Percentiles rank a stretch among this genome's conserved stretches.
These are phyloP conservation scores for Blera fallax DNA, from an alignment of 2,888 invertebrate genomes.

Conservation along the genomic window DNA sequence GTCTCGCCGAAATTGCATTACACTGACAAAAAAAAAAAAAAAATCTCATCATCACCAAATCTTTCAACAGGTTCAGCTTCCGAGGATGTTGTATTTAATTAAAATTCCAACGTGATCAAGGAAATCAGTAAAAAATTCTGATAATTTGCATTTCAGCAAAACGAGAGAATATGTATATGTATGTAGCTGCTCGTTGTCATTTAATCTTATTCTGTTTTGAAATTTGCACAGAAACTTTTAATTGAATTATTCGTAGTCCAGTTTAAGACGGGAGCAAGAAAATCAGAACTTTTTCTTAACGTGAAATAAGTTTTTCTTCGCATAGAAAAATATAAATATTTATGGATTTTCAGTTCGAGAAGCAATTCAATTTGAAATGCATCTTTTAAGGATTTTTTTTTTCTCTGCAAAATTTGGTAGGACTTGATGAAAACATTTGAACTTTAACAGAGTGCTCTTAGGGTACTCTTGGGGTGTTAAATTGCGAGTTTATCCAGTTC, in stretches of 20 bases:
- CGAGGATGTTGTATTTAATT: slow-evolving; percentile 49
- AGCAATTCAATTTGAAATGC: background rate
- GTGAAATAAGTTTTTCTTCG: background rate
- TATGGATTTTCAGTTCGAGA: background rate
- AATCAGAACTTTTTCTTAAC: slow-evolving; percentile 19
- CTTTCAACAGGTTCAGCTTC: slow-evolving; percentile 35
- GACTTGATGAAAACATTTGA: background rate
- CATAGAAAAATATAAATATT: slow-evolving; percentile 6
- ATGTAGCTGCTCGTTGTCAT: slow-evolving; percentile 27
- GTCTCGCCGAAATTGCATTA: slow-evolving; percentile 24
- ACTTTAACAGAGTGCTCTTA: no score
- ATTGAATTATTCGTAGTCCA: slow-evolving; percentile 55
- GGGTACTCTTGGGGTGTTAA: no score
- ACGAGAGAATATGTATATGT: slow-evolving; percentile 5
- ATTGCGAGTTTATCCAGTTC: no score
- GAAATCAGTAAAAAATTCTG: slow-evolving; percentile 35
- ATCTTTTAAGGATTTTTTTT: background rate
- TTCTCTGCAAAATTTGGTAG: background rate
- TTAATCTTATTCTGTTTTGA: slow-evolving; percentile 40
- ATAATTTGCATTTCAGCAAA: slow-evolving; percentile 56
- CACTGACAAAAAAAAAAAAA: slow-evolving; percentile 7
- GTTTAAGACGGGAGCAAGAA: slow-evolving; percentile 15
- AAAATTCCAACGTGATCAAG: slow-evolving; percentile 40
- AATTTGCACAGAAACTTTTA: slow-evolving; percentile 62
- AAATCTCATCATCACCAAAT: background rate